A percentile compares a stretch with the other conserved stretches of the same genome.
Conservation (phyloP, 1,140 invertebrate species). For the Diprion similis region DNA sequence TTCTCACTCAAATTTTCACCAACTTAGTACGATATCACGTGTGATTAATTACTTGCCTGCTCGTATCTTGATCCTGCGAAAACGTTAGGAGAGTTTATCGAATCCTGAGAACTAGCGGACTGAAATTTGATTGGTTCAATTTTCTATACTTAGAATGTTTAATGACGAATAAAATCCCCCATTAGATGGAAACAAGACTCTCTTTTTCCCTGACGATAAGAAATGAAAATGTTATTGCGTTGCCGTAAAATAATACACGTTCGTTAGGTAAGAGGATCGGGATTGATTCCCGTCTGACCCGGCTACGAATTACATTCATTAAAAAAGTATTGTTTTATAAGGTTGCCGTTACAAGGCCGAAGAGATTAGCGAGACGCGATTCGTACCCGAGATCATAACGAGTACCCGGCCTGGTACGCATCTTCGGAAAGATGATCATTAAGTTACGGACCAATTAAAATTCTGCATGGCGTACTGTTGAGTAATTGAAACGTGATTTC, state of each 20-base stretch:
- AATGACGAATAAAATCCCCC: not conserved
- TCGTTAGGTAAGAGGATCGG: not conserved
- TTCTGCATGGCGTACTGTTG: not conserved
- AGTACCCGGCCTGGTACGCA: not conserved
- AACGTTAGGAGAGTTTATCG: too few relatives aligned
- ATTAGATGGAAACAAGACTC: not conserved
- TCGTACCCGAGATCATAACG: not conserved
- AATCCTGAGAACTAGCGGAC: not conserved
- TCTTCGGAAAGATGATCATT: not conserved
- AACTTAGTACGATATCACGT: too few relatives aligned
- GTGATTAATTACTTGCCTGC: too few relatives aligned
- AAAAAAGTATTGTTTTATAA: not conserved
- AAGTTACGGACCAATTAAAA: not conserved
- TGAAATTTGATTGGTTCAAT: not conserved
- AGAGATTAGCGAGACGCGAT: not conserved
- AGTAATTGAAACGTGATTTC: constrained; percentile 1
- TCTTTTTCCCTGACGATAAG: not conserved
- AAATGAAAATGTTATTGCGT: constrained; percentile 3
- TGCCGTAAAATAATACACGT: not conserved
- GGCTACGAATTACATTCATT: not conserved
- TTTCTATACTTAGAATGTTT: not conserved
- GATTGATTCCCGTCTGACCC: not conserved
- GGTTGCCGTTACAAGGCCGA: not conserved
- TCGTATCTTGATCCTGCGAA: too few relatives aligned
- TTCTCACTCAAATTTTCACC: too few relatives aligned